Conservation (phyloP, 1,140 invertebrate genomes). For the Batillaria attramentaria region DNA sequence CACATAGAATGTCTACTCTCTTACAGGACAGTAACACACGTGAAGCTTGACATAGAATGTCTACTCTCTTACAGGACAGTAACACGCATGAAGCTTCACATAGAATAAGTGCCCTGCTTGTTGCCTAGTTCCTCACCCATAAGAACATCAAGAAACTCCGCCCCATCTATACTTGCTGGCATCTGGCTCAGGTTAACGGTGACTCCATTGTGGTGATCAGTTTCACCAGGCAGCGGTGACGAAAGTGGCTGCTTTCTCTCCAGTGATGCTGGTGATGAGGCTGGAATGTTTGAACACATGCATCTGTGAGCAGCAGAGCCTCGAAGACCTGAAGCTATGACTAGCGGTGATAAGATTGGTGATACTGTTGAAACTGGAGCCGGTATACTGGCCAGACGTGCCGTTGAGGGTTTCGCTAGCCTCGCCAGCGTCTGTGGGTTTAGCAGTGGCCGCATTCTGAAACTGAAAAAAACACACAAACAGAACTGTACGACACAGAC, state of each 20-base stretch:
- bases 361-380: not conserved
- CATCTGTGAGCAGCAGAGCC: not conserved
- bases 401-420: not conserved
- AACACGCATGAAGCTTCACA: not conserved
- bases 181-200: not conserved
- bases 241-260: not conserved
- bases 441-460: not conserved
- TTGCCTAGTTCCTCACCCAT: too few relatives aligned
- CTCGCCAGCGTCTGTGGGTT: not conserved
- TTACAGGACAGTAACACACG: not conserved
- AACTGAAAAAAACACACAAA: not conserved
- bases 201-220: not conserved
- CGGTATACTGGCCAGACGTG: not conserved
- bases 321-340: too few relatives aligned
- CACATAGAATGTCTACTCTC: not conserved
- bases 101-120: too few relatives aligned
- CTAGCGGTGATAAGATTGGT: not conserved
- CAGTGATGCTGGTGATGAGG: not conserved
- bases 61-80: not conserved
- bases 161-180: not conserved
- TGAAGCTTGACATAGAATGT: not conserved
- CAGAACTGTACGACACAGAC: too few relatives aligned
- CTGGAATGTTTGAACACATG: not conserved
- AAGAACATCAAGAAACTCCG: not conserved
- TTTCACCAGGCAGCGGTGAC: not conserved